Evolutionary conservation across 2,113 vertebrate species (phyloP).

Genomic region (Gallinago paraguaiae): DNA sequence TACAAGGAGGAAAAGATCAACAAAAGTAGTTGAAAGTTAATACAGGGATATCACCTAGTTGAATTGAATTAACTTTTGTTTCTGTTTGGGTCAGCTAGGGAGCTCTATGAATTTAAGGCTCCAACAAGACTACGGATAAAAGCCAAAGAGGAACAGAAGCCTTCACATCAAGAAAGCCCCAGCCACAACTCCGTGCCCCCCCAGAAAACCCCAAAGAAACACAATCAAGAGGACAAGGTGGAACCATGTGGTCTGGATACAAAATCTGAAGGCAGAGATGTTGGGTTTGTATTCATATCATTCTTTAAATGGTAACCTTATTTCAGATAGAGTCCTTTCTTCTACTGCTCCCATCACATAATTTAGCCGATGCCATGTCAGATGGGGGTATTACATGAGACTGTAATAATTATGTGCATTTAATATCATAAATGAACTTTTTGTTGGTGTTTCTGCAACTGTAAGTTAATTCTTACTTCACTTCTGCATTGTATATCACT

Average conservation of each 20-base stretch:
- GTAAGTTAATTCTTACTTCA: not conserved
- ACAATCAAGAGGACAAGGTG: not conserved
- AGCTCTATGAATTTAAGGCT: slow-evolving; percentile 1
- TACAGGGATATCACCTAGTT: slow-evolving; percentile 16
- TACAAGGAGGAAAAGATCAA: slow-evolving; percentile 56
- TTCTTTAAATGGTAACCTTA: not conserved
- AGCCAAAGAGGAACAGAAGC: not conserved
- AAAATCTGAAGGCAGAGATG: not conserved
- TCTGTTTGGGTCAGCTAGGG: not conserved
- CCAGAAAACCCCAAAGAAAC: not conserved
- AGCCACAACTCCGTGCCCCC: not conserved
- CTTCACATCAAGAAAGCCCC: not conserved
- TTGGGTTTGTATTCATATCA: not conserved
- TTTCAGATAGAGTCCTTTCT: not conserved
- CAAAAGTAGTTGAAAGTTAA: slow-evolving; percentile 52
- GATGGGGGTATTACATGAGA: not conserved
- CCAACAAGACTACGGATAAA: not conserved
- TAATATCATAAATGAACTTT: not conserved
- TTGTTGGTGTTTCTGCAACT: not conserved
- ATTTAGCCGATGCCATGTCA: not conserved
- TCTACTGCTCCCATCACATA: not conserved
- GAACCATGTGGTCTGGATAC: not conserved
- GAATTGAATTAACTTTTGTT: slow-evolving; percentile 56
- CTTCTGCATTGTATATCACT: not conserved
- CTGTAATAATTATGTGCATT: not conserved